These are phyloP conservation scores for Psammodynastes pulverulentus DNA, from an alignment of 2,113 vertebrate species.

Conservation along the genomic window DNA sequence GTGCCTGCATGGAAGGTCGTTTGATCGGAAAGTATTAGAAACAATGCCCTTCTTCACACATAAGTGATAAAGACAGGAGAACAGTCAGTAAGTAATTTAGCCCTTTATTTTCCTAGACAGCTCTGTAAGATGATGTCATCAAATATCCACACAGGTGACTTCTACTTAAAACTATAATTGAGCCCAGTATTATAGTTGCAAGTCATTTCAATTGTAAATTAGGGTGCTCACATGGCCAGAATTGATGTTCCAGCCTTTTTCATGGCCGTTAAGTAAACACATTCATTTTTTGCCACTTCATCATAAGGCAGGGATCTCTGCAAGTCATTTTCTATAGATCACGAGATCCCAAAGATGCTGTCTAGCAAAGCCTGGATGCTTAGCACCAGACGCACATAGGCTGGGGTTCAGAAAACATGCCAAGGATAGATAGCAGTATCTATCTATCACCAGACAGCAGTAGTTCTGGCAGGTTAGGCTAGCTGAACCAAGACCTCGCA, in stretches of 20 bases:
- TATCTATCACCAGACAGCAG: not conserved
- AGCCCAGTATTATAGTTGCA: not conserved
- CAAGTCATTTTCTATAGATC: not conserved
- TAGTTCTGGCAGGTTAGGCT: not conserved
- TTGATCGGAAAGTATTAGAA: not conserved
- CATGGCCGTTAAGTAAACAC: not conserved
- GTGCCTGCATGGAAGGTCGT: not conserved
- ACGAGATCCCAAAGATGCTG: not conserved
- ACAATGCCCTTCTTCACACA: not conserved
- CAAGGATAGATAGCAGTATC: not conserved
- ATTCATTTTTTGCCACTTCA: not conserved
- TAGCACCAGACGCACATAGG: not conserved
- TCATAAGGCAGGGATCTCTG: not conserved
- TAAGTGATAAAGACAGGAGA: not conserved
- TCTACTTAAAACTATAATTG: not conserved
- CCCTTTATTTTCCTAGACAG: not conserved
- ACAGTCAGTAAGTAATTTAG: not conserved
- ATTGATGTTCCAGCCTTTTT: not conserved
- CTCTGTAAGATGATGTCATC: not conserved
- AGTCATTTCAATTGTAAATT: not conserved
- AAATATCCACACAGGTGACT: not conserved
- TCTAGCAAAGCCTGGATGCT: not conserved
- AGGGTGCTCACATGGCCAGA: not conserved
- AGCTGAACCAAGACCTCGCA: not conserved
- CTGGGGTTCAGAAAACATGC: not conserved